Evolutionary conservation across 1,140 invertebrate genomes (phyloP), one percentile per base, ranked within the genome.

Genomic region (Heliconius nattereri): DNA sequence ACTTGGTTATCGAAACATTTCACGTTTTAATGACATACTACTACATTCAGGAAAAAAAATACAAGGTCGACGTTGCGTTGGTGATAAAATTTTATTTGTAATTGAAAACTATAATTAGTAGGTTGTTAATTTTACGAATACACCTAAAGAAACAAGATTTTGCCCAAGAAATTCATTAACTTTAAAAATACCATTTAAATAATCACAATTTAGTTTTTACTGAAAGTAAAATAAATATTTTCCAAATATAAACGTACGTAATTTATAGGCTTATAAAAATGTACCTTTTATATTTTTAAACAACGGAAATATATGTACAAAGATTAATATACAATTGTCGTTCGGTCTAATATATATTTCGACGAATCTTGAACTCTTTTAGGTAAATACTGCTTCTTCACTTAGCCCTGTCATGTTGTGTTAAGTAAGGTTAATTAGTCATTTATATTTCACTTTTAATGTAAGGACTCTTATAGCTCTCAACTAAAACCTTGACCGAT

Each of bases 361-460:
- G n/a, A 60, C 7, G 23, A 8, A 60, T 60, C 57, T 60, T 60
- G 2, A 60, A 60, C 57, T 60, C 20, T 11, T 66, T 66, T 66
- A 29, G 60, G 60, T 66, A 66, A 52, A 29, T 29, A 66, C 26
- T 66, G 9, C 57, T 60, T 60, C n/a, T 57, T 57, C 54, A 57
- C 20, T n/a, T 29, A 29, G 13, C 26, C 60, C 60, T 29, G 60
- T 66, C 60, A 66, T 66, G 60, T 66, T 29, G 23, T 66, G 3
- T 66, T 29, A 66, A 66, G 60, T 66, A 66, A 29, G 60, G 60
- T 66, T 66, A 66, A 66, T 66, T 66, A 66, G 26, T 60, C 60
- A 66, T 29, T 66, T 66, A 66, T 66, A 66, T 66, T 66, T 29
- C 26, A 66, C 60, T 26, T 66, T 66, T 66, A 29, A 66, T 66